Conservation (phyloP, 2,888 invertebrate species). For the Gandaritis pyraliata region DNA sequence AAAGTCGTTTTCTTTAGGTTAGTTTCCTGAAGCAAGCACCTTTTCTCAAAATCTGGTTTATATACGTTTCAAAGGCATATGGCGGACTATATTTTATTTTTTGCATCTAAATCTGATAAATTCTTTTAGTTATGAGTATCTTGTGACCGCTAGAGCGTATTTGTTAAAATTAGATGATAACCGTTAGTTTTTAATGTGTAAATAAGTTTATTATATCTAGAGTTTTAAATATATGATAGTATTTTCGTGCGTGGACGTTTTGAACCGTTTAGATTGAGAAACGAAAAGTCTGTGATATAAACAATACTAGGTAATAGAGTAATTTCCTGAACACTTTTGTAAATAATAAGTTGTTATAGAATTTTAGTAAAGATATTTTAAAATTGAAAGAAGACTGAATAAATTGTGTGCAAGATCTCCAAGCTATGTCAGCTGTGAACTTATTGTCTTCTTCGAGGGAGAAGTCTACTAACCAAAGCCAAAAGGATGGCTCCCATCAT, state of each 20-base stretch:
- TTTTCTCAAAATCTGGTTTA: conserved; percentile 45
- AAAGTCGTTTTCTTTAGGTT: conserved; percentile 31
- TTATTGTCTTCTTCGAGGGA: conserved; percentile 80
- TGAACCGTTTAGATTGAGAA: conserved; percentile 84
- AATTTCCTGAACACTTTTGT: conserved; percentile 82
- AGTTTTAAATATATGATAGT: conserved; percentile 82
- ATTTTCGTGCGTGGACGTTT: conserved; percentile 85
- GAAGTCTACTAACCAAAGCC: conserved; percentile 76
- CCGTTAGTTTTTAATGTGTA: conserved; percentile 83
- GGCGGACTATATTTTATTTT: conserved; percentile 84
- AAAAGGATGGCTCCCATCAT: conserved; percentile 71
- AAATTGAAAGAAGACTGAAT: conserved; percentile 83
- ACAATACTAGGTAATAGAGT: conserved; percentile 83
- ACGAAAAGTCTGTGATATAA: conserved; percentile 87
- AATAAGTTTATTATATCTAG: conserved; percentile 82
- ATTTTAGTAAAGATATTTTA: conserved; percentile 76
- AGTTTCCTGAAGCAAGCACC: neutral
- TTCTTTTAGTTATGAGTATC: conserved; percentile 84
- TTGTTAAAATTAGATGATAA: conserved; percentile 83
- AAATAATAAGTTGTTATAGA: conserved; percentile 82
- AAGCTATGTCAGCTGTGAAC: conserved; percentile 83
- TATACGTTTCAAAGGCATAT: conserved; percentile 83
- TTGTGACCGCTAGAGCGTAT: conserved; percentile 82
- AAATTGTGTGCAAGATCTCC: conserved; percentile 70
- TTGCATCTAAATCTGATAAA: conserved; percentile 84